These are phyloP conservation scores for Mesopsocus fuscifrons DNA, from an alignment of 2,888 invertebrate species.

Conservation along the genomic window DNA sequence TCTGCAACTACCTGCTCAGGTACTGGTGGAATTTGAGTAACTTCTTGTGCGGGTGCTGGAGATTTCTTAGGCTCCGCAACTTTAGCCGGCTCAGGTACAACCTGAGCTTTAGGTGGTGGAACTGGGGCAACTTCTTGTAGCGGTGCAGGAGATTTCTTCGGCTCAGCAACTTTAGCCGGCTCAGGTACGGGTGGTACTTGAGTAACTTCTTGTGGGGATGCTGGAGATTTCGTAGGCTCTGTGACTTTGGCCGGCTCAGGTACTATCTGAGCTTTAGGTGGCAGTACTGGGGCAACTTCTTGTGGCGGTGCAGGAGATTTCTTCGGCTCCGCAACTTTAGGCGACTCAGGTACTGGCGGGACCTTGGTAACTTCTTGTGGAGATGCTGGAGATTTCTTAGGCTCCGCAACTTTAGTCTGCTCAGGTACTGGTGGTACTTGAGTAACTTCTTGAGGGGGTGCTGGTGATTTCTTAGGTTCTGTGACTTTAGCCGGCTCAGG, in stretches of 20 bases:
- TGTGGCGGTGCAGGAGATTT: slow-evolving; percentile 5
- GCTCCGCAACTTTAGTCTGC: slow-evolving; percentile 18
- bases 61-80: too few species aligned
- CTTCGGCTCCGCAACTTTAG: too few species aligned
- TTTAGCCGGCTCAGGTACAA: too few species aligned
- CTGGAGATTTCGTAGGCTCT: background rate
- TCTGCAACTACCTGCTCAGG: background rate
- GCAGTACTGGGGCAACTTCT: background rate
- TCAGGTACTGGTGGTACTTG: slow-evolving; percentile 16
- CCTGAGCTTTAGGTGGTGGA: too few species aligned
- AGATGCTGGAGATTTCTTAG: slow-evolving; percentile 17
- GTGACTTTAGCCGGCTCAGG: background rate
- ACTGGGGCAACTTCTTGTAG: too few species aligned
- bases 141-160: too few species aligned
- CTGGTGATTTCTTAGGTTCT: background rate
- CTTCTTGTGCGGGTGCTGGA: background rate
- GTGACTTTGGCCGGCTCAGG: background rate
- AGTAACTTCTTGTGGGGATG: slow-evolving; percentile 2
- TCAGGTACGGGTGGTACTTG: slow-evolving; percentile 10
- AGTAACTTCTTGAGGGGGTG: slow-evolving; percentile 15
- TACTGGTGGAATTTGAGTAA: background rate
- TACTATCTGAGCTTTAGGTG: slow-evolving; percentile 11
- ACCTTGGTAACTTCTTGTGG: too few species aligned
- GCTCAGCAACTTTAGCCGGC: background rate
- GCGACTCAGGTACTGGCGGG: too few species aligned